Base-by-base conservation (phyloP, 2,797 vertebrate genomes). In the Gymnoscopelus microlampas region DNA sequence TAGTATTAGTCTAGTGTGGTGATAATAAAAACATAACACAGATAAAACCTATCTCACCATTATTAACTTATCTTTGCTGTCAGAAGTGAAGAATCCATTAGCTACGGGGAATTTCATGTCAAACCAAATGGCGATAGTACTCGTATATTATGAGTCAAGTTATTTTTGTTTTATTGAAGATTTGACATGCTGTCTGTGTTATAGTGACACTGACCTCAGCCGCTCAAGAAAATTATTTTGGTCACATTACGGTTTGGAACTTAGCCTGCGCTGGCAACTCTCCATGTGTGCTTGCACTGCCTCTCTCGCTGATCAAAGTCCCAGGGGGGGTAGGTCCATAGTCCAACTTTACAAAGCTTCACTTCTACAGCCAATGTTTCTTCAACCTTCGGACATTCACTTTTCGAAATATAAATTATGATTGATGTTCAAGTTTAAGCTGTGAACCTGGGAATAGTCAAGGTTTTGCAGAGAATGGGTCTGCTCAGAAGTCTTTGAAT, bases 391-490 rank as follows among this genome's bases (percentile, higher is more conserved):
- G 39, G 71, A 71, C 0, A 9, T 51, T 63, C 74, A 79, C 73
- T 73, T 44, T 82, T 87, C 60, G 70, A 83, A 78, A 66, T 62
- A 35, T 70, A 66, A 87, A 83, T 61, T 51, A 76, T 89, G 87
- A 91, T 86, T 86, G 79, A 91, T 87, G 89, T 68, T 69, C 66
- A 3, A 64, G 82, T 76, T 85, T 78, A 50, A 82, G 84, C 70
- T 35, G 64, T 68, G 68, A 79, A 77, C 71, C 70, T 78, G 74
- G 71, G 68, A 82, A 74, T 53, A 50, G 74, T 87, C 83, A 84
- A 32, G n/a, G 66, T 82, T 81, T 77, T 54, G 29, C 23, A 66
- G 71, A 58, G 79, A 75, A 71, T 79, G 68, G 70, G 78, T 80
- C 78, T 68, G 64, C 63, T 71, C 69, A 8, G 26, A 84, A 79